A percentile compares a stretch with the other conserved stretches of the same genome.
These are phyloP conservation scores for Microtus oregoni DNA, from an alignment of 2,113 vertebrate species.

Conservation along the genomic window DNA sequence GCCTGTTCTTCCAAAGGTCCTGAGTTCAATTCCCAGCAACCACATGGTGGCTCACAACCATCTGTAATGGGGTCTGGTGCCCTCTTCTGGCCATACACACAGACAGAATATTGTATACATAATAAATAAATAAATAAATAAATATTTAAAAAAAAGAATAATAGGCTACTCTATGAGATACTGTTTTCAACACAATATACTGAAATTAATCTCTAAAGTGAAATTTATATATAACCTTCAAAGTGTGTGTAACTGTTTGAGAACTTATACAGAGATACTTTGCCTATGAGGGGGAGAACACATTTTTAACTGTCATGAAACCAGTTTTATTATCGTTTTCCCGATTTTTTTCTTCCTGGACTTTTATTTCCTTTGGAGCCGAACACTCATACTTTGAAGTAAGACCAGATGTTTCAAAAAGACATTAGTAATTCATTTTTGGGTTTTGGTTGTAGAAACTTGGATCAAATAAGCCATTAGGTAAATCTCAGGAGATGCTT, in stretches of 20 bases:
- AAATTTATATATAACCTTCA: not conserved
- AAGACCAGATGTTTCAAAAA: not conserved
- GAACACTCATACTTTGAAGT: not conserved
- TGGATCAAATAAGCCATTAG: not conserved
- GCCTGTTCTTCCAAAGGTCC: no score
- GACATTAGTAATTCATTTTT: slow-evolving; percentile 25
- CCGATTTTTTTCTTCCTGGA: not conserved
- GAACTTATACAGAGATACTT: not conserved
- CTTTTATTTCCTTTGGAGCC: not conserved
- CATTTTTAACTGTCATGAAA: not conserved
- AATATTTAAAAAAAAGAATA: no score
- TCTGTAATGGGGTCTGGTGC: no score
- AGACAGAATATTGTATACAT: no score
- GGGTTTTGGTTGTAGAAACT: not conserved
- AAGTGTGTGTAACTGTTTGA: not conserved
- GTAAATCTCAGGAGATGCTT: not conserved
- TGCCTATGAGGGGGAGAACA: not conserved
- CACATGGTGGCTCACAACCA: no score
- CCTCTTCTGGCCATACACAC: no score
- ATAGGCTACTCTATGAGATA: not conserved
- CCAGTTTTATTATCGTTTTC: not conserved
- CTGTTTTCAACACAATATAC: not conserved
- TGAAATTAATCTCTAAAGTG: not conserved
- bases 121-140: no score
- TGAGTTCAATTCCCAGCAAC: no score